These are phyloP conservation scores for Oreochromis spilurus DNA, from an alignment of 2,113 vertebrate genomes.

Conservation along the genomic window DNA sequence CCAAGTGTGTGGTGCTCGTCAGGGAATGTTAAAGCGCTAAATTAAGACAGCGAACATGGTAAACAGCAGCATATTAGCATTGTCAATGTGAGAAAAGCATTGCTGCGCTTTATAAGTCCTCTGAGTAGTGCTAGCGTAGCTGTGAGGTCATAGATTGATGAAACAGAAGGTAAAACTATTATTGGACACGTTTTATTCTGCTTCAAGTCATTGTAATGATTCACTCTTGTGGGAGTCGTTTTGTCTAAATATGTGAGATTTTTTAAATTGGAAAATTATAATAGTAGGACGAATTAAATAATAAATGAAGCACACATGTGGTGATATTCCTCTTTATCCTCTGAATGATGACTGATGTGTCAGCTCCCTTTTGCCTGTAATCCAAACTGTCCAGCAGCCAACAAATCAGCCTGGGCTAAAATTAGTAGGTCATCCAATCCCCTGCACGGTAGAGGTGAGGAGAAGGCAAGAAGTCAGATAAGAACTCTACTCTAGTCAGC, in stretches of 20 bases:
- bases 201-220: background rate
- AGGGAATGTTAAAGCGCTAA: background rate
- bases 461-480: background rate
- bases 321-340: background rate
- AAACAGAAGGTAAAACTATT: background rate
- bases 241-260: background rate
- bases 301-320: background rate
- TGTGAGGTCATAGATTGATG: background rate
- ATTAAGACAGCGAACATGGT: background rate
- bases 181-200: background rate
- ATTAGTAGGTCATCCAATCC: constrained; percentile 56
- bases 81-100: background rate
- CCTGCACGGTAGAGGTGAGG: background rate
- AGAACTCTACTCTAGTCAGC: background rate
- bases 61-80: background rate
- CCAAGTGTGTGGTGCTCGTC: background rate
- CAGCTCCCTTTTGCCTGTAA: constrained; percentile 19
- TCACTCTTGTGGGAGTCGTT: background rate
- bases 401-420: constrained; percentile 33
- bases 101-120: background rate
- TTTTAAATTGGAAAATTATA: background rate
- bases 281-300: background rate
- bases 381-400: constrained; percentile 1
- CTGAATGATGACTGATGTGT: background rate
- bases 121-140: too few relatives aligned